Conservation (phyloP, 2,113 vertebrate species). For the Pitta sordida region DNA sequence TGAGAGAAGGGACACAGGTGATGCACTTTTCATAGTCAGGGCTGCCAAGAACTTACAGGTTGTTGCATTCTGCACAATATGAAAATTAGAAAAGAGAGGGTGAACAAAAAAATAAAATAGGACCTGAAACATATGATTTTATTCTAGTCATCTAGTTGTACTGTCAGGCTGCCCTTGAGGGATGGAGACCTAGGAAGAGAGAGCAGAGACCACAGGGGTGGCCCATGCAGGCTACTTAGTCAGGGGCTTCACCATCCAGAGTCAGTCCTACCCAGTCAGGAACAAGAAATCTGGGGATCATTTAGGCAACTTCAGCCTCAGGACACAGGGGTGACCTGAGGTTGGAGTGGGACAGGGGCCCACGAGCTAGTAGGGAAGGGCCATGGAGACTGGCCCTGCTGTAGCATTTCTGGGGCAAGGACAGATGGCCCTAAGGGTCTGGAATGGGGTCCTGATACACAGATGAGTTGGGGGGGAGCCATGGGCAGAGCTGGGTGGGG, state of each 20-base stretch:
- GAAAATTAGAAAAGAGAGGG: background rate
- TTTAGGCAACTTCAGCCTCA: fast-evolving
- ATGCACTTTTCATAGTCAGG: background rate
- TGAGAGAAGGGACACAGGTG: background rate
- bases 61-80: background rate
- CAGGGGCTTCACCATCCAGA: background rate
- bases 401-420: background rate
- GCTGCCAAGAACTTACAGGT: background rate
- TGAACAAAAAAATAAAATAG: background rate
- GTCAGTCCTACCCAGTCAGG: background rate
- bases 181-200: background rate
- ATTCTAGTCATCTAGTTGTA: background rate
- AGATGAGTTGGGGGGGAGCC: background rate
- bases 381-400: background rate
- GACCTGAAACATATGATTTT: background rate
- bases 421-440: background rate
- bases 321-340: background rate
- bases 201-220: background rate
- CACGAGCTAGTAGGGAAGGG: background rate
- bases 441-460: background rate
- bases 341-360: fast-evolving
- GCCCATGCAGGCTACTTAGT: too few species aligned
- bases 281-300: background rate
- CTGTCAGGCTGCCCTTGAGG: background rate
- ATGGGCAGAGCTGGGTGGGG: fast-evolving